Evolutionary conservation across 2,888 invertebrate genomes (phyloP), one percentile per base, ranked within the genome.

Genomic region (Coleophora deauratella): DNA sequence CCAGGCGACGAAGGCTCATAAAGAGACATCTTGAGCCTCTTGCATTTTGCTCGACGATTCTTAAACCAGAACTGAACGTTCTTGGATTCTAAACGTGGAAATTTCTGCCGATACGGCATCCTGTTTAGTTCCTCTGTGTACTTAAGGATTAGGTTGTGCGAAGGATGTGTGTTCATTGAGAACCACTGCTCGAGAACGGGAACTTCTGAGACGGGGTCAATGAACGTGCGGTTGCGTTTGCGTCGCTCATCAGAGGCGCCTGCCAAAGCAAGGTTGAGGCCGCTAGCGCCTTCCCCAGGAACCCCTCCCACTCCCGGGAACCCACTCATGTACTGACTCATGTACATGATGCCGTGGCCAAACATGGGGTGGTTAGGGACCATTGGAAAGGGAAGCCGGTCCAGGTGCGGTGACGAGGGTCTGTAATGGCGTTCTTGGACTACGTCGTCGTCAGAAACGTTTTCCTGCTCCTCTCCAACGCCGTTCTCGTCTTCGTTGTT

Each of bases 51-150:
- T 43, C 99, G 89, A 34, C 99, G 92, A 72, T 99, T 99, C 78
- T 98, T 98, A 84, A 98, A 99, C 99, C 99, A 99, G 75, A 99
- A 97, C 80, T 99, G 99, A 53, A 99, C 98, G 72, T 99, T 99
- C 86, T 99, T 99, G 34, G 98, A 97, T 74, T 99, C 99, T 49
- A 99, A 88, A n/a, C 96, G 92, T 1, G 99, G 99, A 76, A 99
- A 99, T 79, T 99, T 98, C 81, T 98, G 98, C 65, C 99, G 87
- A 76, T 99, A 99, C 40, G 97, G 96, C 92, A 98, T 97, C 50
- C 94, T 90, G 77, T 99, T 99, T 56, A 99, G 87, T 72, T 98
- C 97, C 64, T 98, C 97, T 2, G 99, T 99, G 75, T 98, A 99
- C 75, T 98, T 97, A 55, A 99, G 90, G 63, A 99, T 99, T 67